A percentile compares a stretch with the other conserved stretches of the same genome.
These are phyloP conservation scores for Mesocricetus auratus DNA, from an alignment of 2,113 vertebrate genomes.

Conservation along the genomic window DNA sequence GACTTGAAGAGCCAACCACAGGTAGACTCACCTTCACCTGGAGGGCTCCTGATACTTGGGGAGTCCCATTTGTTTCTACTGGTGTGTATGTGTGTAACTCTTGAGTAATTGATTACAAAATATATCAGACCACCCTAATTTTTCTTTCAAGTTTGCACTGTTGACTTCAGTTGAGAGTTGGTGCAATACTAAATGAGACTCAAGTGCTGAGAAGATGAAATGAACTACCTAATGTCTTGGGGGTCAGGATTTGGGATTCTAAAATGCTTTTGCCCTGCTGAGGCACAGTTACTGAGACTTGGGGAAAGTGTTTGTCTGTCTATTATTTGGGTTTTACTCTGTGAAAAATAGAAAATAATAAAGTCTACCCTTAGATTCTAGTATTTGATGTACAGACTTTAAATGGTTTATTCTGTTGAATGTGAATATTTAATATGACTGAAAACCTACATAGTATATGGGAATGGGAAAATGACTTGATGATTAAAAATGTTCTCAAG, in stretches of 20 bases:
- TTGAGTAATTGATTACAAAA: neutral
- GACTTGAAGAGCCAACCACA: constrained; percentile 59
- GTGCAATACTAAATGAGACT: neutral
- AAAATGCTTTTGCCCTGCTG: neutral
- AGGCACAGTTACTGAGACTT: neutral
- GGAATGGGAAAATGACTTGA: neutral
- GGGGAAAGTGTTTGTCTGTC: neutral
- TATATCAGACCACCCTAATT: neutral
- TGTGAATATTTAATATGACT: neutral
- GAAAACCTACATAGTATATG: neutral
- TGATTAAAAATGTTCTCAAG: neutral
- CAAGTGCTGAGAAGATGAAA: neutral
- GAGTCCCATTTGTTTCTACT: neutral
- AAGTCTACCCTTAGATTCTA: neutral
- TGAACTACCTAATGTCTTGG: neutral
- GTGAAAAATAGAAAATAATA: neutral
- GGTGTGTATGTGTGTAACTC: neutral
- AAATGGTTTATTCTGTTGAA: constrained; percentile 30
- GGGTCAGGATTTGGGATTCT: neutral
- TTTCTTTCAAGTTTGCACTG: neutral
- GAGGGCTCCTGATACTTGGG: neutral
- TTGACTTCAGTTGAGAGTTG: neutral
- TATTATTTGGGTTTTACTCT: neutral
- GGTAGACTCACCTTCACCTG: neutral
- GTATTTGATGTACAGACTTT: neutral